Evolutionary conservation across 2,797 vertebrate species (phyloP).

Genomic region (Caiman crocodilus): DNA sequence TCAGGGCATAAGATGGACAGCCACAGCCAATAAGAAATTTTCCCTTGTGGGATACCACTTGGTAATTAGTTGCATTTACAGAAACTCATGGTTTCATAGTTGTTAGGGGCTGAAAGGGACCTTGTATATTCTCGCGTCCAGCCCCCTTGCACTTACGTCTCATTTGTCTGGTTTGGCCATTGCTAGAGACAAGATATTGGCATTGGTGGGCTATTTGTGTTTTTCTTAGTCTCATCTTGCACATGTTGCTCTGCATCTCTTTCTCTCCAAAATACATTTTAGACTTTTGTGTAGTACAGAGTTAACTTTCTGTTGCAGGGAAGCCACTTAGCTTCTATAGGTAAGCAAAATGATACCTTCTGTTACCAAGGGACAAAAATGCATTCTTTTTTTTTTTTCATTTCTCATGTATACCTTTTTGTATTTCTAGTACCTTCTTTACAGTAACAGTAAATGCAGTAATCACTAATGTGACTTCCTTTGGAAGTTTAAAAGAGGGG

Average conservation of each 20-base stretch:
- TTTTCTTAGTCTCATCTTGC: neutral
- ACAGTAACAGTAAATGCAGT: neutral
- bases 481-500: neutral
- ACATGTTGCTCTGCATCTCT: neutral
- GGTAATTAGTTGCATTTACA: conserved; percentile 16
- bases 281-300: neutral
- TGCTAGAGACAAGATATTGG: neutral
- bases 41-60: neutral
- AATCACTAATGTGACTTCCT: neutral
- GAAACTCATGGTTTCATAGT: neutral
- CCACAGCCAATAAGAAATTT: neutral
- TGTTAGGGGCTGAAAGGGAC: no score
- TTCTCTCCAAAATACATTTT: neutral
- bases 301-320: conserved; percentile 8
- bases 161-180: neutral
- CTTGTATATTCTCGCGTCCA: no score
- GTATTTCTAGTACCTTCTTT: neutral
- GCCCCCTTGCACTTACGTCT: no score
- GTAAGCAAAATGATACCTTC: neutral
- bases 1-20: neutral
- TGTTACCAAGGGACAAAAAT: neutral
- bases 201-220: neutral
- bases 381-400: neutral
- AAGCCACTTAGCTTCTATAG: neutral
- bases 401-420: neutral